Evolutionary conservation across 2,888 invertebrate species (phyloP), one percentile per base, ranked within the genome.

Genomic region (Idaea biselata): DNA sequence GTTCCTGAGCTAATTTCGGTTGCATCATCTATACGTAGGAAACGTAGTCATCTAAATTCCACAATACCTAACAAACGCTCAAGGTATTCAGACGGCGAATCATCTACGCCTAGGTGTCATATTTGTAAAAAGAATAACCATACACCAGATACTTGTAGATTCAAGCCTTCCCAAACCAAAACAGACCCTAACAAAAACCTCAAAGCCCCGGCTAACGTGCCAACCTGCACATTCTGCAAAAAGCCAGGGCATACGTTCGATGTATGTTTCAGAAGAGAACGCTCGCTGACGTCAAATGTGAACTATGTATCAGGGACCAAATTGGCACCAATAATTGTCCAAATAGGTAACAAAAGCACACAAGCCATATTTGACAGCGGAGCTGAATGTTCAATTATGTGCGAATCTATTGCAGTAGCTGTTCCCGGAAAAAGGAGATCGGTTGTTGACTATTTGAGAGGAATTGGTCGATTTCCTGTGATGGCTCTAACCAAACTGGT

Each of bases 1-100:
- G 73, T 76, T 0, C 73, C 74, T 0, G 76, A 76, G 32, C 58
- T 76, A 0, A 74, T 76, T 32, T 77, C 76, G 0, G 67, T 78
- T 6, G 78, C 75, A 0, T 71, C 75, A 0, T 71, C 68, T 0
- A 66, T 72, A 60, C 63, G 67, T 17, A 63, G n/a, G 16, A 73
- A 71, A 25, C 71, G 70, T 17, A 7, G 64, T 7, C 58, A 67
- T 14, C 63, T 63, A 6, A 63, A 25, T 44, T 11, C 60, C 54
- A 8, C 58, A 60, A 8, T 18, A 16, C 33, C 54, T 8, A 25
- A 3, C 18, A 73, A 72, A 16, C 66, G 71, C 16, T 18, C 63
- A 14, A 65, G 71, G 16, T 63, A 65, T 44, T 55, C 64, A 3
- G 65, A 72, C 14, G 54, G 59, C 1, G 25, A 60, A 7, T 32